A percentile compares a stretch with the other conserved stretches of the same genome.
Conservation (phyloP, 2,888 invertebrate genomes). For the Andrena minutula region DNA sequence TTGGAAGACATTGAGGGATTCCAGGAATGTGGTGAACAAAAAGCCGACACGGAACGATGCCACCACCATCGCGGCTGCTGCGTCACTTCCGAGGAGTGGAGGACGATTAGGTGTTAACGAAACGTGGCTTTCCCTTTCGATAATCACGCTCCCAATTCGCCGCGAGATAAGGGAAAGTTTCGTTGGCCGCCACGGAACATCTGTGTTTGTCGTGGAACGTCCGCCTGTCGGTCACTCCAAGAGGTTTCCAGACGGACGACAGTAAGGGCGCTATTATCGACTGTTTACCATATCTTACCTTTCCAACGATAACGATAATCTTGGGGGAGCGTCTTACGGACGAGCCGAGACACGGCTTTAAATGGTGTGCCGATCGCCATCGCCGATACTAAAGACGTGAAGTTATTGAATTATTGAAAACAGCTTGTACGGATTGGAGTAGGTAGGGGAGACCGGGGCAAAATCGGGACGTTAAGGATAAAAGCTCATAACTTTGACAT, state of each 20-base stretch:
- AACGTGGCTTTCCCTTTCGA: conserved; percentile 34
- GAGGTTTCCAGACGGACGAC: conserved; percentile 17
- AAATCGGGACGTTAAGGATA: no score
- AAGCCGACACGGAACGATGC: conserved; percentile 37
- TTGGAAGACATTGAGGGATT: conserved; percentile 41
- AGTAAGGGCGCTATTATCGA: conserved; percentile 53
- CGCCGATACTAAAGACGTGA: neutral
- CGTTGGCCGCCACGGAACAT: conserved; percentile 45
- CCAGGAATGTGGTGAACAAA: conserved; percentile 41
- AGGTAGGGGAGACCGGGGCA: no score
- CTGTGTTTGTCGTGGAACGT: conserved; percentile 64
- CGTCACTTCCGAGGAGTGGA: conserved; percentile 35
- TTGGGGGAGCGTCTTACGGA: conserved; percentile 2
- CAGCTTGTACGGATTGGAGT: neutral
- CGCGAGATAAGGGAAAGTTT: conserved; percentile 59
- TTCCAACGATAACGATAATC: conserved; percentile 63
- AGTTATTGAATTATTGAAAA: conserved; percentile 40
- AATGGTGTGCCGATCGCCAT: conserved; percentile 1
- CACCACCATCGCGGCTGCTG: neutral
- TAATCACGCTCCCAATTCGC: conserved; percentile 47
- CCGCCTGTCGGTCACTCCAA: conserved; percentile 25
- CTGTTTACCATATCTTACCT: conserved; percentile 57
- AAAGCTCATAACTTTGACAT: no score
- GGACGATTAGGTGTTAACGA: conserved; percentile 5
- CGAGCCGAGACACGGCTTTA: neutral